A percentile compares a stretch with the other conserved stretches of the same genome.
Conservation (phyloP, 2,797 vertebrate species). For the Acrossocheilus fasciatus region DNA sequence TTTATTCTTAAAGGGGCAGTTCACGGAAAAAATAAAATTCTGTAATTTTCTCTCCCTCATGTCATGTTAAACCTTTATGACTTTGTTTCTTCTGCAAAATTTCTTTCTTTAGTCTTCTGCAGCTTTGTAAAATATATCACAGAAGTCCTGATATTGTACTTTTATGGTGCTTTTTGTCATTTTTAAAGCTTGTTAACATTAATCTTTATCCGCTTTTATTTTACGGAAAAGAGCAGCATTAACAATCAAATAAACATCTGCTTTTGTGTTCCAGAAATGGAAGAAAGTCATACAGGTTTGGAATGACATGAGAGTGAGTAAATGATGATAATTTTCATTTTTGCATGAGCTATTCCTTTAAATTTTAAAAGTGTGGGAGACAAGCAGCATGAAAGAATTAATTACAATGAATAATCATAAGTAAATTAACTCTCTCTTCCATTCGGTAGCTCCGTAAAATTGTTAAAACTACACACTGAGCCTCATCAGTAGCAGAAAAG, state of each 20-base stretch:
- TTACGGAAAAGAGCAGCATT: neutral
- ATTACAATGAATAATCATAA: conserved; percentile 14
- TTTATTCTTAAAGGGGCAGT: neutral
- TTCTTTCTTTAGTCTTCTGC: neutral
- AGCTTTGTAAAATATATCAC: neutral
- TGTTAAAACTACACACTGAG: neutral
- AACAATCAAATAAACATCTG: neutral
- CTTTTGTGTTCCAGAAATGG: neutral
- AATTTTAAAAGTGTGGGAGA: neutral
- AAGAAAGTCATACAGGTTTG: neutral
- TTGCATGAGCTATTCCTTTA: neutral
- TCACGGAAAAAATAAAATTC: neutral
- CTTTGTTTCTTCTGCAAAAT: neutral
- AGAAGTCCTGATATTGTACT: neutral
- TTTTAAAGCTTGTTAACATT: neutral
- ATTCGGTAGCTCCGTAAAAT: conserved; percentile 12
- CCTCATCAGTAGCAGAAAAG: conserved; percentile 2
- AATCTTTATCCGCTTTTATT: neutral
- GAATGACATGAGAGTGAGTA: neutral
- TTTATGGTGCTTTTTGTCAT: neutral
- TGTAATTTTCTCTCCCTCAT: neutral
- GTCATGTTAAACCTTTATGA: neutral
- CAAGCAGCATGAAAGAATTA: neutral
- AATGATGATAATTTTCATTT: neutral
- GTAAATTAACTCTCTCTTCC: conserved; percentile 1